These are phyloP conservation scores for Craseonycteris thonglongyai DNA, from an alignment of 2,113 vertebrate species.

Conservation along the genomic window DNA sequence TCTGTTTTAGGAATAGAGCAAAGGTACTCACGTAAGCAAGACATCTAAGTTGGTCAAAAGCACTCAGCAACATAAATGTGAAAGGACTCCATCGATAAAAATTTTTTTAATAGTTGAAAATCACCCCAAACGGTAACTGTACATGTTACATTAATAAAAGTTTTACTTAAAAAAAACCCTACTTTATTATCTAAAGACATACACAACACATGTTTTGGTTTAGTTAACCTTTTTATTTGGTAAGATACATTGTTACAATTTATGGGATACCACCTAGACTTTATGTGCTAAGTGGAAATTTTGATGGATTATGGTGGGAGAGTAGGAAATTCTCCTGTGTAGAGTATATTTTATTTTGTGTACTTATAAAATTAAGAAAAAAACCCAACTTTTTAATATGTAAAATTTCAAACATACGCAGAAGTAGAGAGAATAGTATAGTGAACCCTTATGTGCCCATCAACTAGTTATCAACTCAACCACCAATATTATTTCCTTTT, in stretches of 20 bases:
- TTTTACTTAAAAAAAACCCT: background rate
- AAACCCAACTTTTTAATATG: background rate
- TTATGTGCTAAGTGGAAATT: background rate
- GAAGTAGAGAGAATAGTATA: background rate
- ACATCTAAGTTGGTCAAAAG: background rate
- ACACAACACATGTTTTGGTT: background rate
- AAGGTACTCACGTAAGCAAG: background rate
- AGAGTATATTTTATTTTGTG: background rate
- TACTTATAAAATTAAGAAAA: background rate
- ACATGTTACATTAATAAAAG: background rate
- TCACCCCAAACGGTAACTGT: background rate
- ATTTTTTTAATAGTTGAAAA: constrained; percentile 20
- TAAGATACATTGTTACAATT: background rate
- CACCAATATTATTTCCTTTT: background rate
- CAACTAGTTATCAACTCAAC: background rate
- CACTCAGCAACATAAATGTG: background rate
- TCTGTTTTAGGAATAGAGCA: background rate
- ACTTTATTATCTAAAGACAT: background rate
- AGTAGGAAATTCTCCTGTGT: background rate
- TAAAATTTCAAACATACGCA: background rate
- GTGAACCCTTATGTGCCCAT: background rate
- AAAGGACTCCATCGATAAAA: background rate
- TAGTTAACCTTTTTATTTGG: background rate
- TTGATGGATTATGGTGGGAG: background rate
- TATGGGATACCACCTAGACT: background rate